Conservation (phyloP, 2,113 vertebrate genomes). For the Odocoileus virginianus region DNA sequence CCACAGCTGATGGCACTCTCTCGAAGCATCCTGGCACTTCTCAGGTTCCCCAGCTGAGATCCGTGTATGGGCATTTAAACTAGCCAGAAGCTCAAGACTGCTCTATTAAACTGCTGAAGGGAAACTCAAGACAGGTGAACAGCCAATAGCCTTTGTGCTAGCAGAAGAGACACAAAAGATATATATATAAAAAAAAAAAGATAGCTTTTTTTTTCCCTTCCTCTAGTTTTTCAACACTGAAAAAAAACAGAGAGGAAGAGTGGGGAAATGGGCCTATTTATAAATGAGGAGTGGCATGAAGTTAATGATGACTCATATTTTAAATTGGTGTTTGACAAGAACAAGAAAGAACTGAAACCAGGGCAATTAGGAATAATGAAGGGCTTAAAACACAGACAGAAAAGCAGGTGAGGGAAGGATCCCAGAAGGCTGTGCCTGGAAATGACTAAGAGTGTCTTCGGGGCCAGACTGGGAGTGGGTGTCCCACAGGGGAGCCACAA, state of each 20-base stretch:
- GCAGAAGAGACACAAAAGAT: neutral
- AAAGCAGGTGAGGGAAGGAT: neutral
- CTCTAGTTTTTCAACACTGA: neutral
- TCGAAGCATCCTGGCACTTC: neutral
- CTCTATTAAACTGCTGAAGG: too few species aligned
- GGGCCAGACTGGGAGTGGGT: neutral
- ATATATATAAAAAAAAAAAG: neutral
- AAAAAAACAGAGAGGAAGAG: neutral
- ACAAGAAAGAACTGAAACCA: conserved; percentile 44
- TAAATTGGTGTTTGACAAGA: conserved; percentile 62
- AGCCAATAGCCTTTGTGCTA: neutral
- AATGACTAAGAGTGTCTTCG: neutral
- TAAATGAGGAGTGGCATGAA: conserved; percentile 24
- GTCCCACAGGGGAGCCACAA: fast-evolving
- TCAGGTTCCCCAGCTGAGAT: neutral
- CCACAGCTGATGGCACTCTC: neutral
- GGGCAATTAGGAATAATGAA: conserved; percentile 39
- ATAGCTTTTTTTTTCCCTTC: neutral
- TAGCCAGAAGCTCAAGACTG: neutral
- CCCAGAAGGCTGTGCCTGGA: neutral
- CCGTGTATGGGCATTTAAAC: neutral
- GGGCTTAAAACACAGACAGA: neutral
- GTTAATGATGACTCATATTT: conserved; percentile 57
- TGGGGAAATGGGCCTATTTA: conserved; percentile 3
- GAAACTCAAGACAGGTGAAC: neutral